Conservation (phyloP, 2,888 invertebrate species). For the Phortica okadai region DNA sequence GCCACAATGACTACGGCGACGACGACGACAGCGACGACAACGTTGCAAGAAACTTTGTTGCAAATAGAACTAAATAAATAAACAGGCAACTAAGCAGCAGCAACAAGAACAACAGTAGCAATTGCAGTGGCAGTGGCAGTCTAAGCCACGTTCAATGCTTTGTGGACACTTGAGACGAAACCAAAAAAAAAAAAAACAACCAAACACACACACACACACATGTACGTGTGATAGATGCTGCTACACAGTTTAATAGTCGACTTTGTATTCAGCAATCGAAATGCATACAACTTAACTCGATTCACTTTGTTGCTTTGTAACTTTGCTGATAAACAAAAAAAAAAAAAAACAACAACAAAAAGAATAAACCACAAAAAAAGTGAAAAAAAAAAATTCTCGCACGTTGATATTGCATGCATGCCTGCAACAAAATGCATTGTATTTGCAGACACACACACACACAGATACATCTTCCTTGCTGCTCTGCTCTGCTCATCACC, state of each 20-base stretch:
- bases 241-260: background rate
- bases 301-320: no score
- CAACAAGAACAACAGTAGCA: slow-evolving; percentile 34
- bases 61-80: slow-evolving; percentile 1
- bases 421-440: slow-evolving; percentile 16
- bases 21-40: background rate
- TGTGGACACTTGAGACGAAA: slow-evolving; percentile 35
- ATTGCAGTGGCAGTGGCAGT: slow-evolving; percentile 52
- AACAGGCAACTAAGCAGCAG: slow-evolving; percentile 42
- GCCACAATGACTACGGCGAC: no score
- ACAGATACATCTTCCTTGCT: no score
- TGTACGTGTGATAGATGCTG: no score
- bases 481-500: no score
- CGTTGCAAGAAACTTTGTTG: background rate
- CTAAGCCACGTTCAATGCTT: background rate
- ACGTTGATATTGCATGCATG: slow-evolving; percentile 56
- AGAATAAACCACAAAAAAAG: no score
- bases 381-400: slow-evolving; percentile 65
- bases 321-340: no score
- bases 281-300: background rate
- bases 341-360: no score
- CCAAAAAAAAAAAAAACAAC: slow-evolving; percentile 24
- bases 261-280: slow-evolving; percentile 1
- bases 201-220: slow-evolving; percentile 32
- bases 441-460: background rate